A percentile compares a stretch with the other conserved stretches of the same genome.
Evolutionary conservation across 2,797 vertebrate species (phyloP).

Genomic region (Aselliscus stoliczkanus): DNA sequence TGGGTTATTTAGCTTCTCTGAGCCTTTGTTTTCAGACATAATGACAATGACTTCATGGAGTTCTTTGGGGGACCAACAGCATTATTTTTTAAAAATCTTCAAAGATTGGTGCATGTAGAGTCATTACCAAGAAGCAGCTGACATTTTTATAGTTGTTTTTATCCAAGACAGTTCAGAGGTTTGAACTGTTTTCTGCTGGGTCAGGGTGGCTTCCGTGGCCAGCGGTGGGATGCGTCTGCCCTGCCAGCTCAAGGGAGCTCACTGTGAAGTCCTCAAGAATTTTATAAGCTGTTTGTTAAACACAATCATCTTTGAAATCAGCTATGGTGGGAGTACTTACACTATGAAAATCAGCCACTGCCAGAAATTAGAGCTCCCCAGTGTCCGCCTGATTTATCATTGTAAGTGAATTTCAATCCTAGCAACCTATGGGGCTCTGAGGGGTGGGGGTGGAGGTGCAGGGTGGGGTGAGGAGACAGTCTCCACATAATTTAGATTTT

Average conservation of each 20-base stretch:
- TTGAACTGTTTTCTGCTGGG: background rate
- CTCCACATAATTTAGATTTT: background rate
- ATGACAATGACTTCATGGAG: background rate
- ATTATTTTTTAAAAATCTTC: background rate
- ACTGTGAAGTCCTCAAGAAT: background rate
- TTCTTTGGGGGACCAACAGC: background rate
- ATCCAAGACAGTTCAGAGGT: background rate
- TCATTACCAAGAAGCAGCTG: background rate
- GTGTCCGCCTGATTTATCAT: background rate
- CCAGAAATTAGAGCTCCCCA: background rate
- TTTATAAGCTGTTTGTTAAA: conserved; percentile 8
- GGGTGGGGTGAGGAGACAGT: background rate
- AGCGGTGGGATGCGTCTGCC: background rate
- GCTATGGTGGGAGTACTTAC: background rate
- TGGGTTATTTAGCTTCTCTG: background rate
- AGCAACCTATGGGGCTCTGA: background rate
- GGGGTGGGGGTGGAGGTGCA: background rate
- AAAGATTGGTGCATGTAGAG: background rate
- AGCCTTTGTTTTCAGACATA: background rate
- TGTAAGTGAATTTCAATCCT: background rate
- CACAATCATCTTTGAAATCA: background rate
- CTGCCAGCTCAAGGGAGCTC: background rate
- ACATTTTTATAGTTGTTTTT: background rate
- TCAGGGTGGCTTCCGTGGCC: background rate
- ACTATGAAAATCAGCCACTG: background rate